These are phyloP conservation scores for Staurois parvus DNA, from an alignment of 2,797 vertebrate genomes.

Conservation along the genomic window DNA sequence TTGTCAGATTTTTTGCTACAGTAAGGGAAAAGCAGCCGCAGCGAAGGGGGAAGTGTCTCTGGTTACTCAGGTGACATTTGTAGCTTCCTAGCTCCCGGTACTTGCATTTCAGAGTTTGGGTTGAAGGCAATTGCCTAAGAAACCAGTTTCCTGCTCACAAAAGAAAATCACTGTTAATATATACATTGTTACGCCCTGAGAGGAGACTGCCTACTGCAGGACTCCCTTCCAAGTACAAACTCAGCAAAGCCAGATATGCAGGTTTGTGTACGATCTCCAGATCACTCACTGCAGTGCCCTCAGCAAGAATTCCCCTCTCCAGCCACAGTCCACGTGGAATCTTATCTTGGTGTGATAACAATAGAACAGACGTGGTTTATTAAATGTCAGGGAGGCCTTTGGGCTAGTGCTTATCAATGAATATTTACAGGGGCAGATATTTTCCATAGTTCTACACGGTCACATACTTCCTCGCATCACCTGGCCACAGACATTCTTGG, in stretches of 20 bases:
- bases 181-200: slow-evolving; percentile 22
- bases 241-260: not conserved
- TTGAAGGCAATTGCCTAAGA: slow-evolving; percentile 28
- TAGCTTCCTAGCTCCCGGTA: not conserved
- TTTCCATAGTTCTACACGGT: not conserved
- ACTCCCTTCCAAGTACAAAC: not conserved
- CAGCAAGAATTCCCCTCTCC: not conserved
- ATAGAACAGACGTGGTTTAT: not conserved
- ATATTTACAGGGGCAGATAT: not conserved
- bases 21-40: not conserved
- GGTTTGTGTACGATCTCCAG: not conserved
- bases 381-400: slow-evolving; percentile 1
- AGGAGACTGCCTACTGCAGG: slow-evolving; percentile 1
- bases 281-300: not conserved
- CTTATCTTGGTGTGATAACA: slow-evolving; percentile 8
- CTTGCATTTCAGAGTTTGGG: not conserved
- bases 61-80: not conserved
- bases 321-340: not conserved
- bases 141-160: slow-evolving; percentile 28
- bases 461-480: not conserved
- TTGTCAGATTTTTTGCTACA: not conserved
- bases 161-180: slow-evolving; percentile 32
- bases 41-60: not conserved
- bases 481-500: not conserved
- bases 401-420: slow-evolving; percentile 16